These are phyloP conservation scores for Sapayoa aenigma DNA, from an alignment of 2,113 vertebrate species.

Conservation along the genomic window DNA sequence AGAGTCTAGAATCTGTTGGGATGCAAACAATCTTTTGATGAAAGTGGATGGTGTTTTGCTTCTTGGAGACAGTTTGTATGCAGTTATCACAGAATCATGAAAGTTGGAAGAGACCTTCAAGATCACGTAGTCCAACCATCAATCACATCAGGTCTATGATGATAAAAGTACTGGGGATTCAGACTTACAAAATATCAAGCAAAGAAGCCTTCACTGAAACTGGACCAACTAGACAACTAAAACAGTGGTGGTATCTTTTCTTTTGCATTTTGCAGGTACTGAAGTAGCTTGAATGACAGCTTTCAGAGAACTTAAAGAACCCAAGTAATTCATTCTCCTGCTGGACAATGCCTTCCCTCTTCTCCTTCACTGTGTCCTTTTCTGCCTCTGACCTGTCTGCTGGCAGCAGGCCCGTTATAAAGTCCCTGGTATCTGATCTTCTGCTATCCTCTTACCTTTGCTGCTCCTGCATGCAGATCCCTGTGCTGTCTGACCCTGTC, in stretches of 20 bases:
- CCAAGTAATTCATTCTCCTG: not conserved
- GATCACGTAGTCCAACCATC: not conserved
- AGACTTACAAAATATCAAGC: not conserved
- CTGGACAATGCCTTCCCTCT: not conserved
- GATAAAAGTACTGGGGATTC: not conserved
- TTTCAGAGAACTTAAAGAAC: not conserved
- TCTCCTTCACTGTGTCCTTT: not conserved
- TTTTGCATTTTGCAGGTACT: not conserved
- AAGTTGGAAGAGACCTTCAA: not conserved
- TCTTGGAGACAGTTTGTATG: not conserved
- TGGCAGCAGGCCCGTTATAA: not conserved
- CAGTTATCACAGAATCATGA: not conserved
- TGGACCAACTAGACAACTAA: not conserved
- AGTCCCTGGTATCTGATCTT: not conserved
- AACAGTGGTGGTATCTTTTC: not conserved
- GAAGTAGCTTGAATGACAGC: not conserved
- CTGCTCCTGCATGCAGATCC: not conserved
- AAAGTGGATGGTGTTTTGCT: not conserved
- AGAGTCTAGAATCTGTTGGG: not conserved
- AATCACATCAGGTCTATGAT: not conserved
- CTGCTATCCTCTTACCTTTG: constrained; percentile 38
- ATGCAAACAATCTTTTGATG: not conserved
- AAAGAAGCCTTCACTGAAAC: not conserved
- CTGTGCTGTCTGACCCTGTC: constrained; percentile 14
- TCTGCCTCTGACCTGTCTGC: not conserved